These are phyloP conservation scores for Cotesia typhae DNA, from an alignment of 1,140 invertebrate genomes.

Conservation along the genomic window DNA sequence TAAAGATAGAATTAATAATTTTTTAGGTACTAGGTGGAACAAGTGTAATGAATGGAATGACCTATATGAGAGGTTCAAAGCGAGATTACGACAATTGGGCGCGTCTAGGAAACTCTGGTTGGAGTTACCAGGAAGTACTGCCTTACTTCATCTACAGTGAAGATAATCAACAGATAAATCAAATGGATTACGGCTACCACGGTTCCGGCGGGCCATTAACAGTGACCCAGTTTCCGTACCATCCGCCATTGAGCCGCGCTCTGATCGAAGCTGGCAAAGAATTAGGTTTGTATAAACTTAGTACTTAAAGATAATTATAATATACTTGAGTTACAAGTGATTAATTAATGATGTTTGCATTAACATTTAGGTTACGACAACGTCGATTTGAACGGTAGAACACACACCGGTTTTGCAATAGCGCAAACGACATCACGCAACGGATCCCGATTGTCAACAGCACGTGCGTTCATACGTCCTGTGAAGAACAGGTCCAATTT, in stretches of 20 bases:
- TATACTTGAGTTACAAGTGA: background rate
- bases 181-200: constrained; percentile 81
- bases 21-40: constrained; percentile 85
- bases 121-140: constrained; percentile 89
- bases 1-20: background rate
- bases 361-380: constrained; percentile 74
- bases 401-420: constrained; percentile 82
- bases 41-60: constrained; percentile 96
- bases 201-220: constrained; percentile 80
- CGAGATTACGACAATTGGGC: constrained; percentile 94
- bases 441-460: constrained; percentile 84
- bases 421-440: constrained; percentile 89
- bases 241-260: constrained; percentile 83
- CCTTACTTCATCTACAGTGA: constrained; percentile 90
- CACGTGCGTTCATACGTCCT: constrained; percentile 84
- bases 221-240: constrained; percentile 85
- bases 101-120: constrained; percentile 83
- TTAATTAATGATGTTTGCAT: constrained; percentile 8
- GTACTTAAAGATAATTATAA: background rate
- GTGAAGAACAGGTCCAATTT: constrained; percentile 78
- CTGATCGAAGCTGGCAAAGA: constrained; percentile 86
- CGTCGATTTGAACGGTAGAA: constrained; percentile 85
- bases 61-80: constrained; percentile 91
- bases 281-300: constrained; percentile 66
- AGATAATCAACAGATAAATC: constrained; percentile 80